Conservation (phyloP, 2,888 invertebrate genomes). For the Schizotus pectinicornis region DNA sequence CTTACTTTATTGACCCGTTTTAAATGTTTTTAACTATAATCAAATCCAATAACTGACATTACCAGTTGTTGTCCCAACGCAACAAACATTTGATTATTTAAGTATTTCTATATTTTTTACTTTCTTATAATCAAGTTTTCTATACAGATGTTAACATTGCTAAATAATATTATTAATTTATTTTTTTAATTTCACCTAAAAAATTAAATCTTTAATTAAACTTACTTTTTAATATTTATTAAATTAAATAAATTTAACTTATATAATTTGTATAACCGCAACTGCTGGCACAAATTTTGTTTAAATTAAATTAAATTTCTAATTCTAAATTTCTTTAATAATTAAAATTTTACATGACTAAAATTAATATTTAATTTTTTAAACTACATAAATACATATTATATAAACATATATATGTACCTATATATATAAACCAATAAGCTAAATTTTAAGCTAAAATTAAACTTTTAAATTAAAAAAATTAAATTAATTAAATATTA, state of each 20-base stretch:
- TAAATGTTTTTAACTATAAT: too few species aligned
- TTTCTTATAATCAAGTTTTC: too few species aligned
- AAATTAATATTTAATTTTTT: slow-evolving; percentile 54
- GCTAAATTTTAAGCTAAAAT: slow-evolving; percentile 62
- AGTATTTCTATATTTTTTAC: too few species aligned
- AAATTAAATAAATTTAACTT: slow-evolving; percentile 39
- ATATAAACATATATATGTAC: slow-evolving; percentile 51
- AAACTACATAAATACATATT: slow-evolving; percentile 50
- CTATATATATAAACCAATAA: slow-evolving; percentile 62
- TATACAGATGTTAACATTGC: too few species aligned
- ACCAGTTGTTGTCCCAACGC: too few species aligned
- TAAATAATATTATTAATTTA: too few species aligned
- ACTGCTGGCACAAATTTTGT: slow-evolving; percentile 74
- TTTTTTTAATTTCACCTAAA: slow-evolving; percentile 64
- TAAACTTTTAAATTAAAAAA: slow-evolving; percentile 61
- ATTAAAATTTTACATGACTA: slow-evolving; percentile 62
- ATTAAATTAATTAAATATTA: slow-evolving; percentile 52
- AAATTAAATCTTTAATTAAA: slow-evolving; percentile 59
- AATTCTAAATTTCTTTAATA: slow-evolving; percentile 68
- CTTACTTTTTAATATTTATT: slow-evolving; percentile 50
- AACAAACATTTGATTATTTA: too few species aligned
- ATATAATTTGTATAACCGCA: slow-evolving; percentile 71
- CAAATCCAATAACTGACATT: too few species aligned
- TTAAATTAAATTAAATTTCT: slow-evolving; percentile 65
- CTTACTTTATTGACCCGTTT: too few species aligned